A percentile compares a stretch with the other conserved stretches of the same genome.
Conservation (phyloP, 1,140 invertebrate species). For the Bradysia coprophila region DNA sequence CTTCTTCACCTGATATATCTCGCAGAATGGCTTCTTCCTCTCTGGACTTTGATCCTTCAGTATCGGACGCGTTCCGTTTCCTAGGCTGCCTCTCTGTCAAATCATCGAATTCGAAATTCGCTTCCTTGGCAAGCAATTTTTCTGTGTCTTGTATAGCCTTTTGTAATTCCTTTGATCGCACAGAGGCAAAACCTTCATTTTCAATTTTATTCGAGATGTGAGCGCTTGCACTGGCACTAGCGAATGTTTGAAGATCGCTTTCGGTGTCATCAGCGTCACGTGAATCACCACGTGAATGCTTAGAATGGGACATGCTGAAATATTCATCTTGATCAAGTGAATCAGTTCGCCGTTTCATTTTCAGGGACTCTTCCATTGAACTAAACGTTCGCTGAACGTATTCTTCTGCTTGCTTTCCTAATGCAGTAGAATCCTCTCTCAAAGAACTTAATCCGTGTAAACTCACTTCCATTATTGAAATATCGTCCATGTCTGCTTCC, state of each 20-base stretch:
- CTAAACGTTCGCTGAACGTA: conserved; percentile 14
- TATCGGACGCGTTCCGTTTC: conserved; percentile 12
- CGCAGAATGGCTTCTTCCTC: conserved; percentile 8
- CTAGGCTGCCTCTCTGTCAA: not conserved
- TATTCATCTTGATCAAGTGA: conserved; percentile 26
- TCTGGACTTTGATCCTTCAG: not conserved
- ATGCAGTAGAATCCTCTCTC: not conserved
- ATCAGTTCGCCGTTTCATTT: not conserved
- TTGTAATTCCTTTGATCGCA: conserved; percentile 11
- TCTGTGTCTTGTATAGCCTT: conserved; percentile 15
- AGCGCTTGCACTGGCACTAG: conserved; percentile 35
- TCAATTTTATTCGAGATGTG: no score
- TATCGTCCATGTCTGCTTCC: conserved; percentile 69
- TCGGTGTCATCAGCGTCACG: conserved; percentile 28
- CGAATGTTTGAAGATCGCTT: conserved; percentile 36
- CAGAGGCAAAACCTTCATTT: no score
- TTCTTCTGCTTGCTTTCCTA: conserved; percentile 23
- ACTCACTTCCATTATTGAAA: conserved; percentile 47
- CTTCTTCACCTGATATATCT: conserved; percentile 30
- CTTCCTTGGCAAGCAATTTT: conserved; percentile 17
- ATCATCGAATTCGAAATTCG: conserved; percentile 8
- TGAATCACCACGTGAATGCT: conserved; percentile 9
- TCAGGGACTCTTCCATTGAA: conserved; percentile 14
- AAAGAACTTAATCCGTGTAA: conserved; percentile 14
- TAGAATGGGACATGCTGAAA: conserved; percentile 29